Conservation (phyloP, 2,888 invertebrate genomes). For the Dryobota labecula region DNA sequence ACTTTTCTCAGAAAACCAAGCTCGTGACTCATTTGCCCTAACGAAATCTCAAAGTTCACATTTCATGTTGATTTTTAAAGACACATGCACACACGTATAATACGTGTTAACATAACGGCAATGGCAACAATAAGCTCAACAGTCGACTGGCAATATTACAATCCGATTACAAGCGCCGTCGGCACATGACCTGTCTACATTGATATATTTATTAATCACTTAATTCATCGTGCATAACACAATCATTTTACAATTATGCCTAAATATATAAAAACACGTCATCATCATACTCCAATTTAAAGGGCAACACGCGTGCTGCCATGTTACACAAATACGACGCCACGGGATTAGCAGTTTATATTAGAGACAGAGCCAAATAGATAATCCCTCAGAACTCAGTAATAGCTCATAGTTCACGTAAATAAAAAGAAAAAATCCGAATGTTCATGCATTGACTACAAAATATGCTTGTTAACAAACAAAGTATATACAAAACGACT, state of each 20-base stretch:
- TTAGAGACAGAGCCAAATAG: constrained; percentile 29
- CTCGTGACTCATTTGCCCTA: background rate
- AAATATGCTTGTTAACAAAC: constrained; percentile 67
- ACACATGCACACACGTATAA: constrained; percentile 16
- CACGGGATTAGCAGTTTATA: constrained; percentile 23
- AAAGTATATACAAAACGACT: constrained; percentile 68
- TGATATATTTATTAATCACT: constrained; percentile 33
- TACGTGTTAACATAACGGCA: constrained; percentile 15
- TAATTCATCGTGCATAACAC: constrained; percentile 39
- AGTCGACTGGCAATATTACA: constrained; percentile 26
- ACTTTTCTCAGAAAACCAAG: background rate
- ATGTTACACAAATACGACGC: constrained; percentile 32
- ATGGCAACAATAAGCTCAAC: constrained; percentile 20
- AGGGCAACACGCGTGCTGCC: constrained; percentile 28
- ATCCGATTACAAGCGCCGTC: constrained; percentile 41
- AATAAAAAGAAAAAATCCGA: constrained; percentile 50
- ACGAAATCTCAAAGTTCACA: constrained; percentile 20
- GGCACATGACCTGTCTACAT: constrained; percentile 15
- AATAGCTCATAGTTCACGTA: constrained; percentile 42
- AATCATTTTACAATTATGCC: constrained; percentile 45
- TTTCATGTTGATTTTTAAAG: constrained; percentile 21
- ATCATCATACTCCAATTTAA: constrained; percentile 59
- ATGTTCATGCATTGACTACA: constrained; percentile 59
- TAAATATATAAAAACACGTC: constrained; percentile 65
- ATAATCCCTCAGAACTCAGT: constrained; percentile 40